Conservation (phyloP, 1,140 invertebrate species). For the Lordiphosa clarofinis region DNA sequence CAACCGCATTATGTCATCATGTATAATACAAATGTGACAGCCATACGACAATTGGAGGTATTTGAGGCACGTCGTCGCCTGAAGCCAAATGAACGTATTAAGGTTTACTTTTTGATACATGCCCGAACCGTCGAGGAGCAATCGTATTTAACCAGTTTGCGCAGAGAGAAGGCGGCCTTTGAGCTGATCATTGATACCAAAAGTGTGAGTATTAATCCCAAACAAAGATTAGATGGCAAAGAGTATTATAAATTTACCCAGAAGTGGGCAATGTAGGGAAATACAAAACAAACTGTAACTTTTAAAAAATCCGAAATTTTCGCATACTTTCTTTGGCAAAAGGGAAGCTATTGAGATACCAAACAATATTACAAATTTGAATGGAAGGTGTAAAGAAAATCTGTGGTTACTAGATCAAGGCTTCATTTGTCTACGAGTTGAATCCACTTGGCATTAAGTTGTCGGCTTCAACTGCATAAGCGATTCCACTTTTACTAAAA, state of each 20-base stretch:
- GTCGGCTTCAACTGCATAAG: too few species aligned
- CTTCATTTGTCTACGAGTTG: too few species aligned
- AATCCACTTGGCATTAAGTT: too few species aligned
- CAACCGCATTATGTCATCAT: slow-evolving; percentile 92
- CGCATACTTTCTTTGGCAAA: too few species aligned
- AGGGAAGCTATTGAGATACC: too few species aligned
- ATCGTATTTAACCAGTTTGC: slow-evolving; percentile 92
- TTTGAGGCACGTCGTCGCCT: slow-evolving; percentile 87
- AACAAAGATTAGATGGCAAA: slow-evolving; percentile 59
- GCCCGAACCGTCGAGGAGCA: slow-evolving; percentile 96
- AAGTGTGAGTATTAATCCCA: slow-evolving; percentile 82
- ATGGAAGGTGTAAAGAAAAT: too few species aligned
- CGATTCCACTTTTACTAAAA: too few species aligned
- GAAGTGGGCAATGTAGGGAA: too few species aligned
- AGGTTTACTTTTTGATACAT: slow-evolving; percentile 94
- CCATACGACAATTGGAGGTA: slow-evolving; percentile 93
- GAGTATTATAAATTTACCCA: neutral
- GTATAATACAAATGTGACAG: slow-evolving; percentile 93
- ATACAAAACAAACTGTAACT: too few species aligned
- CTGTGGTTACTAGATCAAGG: too few species aligned
- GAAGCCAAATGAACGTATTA: slow-evolving; percentile 82
- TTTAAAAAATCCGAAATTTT: too few species aligned
- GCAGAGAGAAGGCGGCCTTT: slow-evolving; percentile 96
- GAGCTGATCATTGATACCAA: slow-evolving; percentile 95
- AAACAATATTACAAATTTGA: too few species aligned